Base-by-base conservation (phyloP, 1,140 invertebrate species). In the Ostrea denselamellosa region DNA sequence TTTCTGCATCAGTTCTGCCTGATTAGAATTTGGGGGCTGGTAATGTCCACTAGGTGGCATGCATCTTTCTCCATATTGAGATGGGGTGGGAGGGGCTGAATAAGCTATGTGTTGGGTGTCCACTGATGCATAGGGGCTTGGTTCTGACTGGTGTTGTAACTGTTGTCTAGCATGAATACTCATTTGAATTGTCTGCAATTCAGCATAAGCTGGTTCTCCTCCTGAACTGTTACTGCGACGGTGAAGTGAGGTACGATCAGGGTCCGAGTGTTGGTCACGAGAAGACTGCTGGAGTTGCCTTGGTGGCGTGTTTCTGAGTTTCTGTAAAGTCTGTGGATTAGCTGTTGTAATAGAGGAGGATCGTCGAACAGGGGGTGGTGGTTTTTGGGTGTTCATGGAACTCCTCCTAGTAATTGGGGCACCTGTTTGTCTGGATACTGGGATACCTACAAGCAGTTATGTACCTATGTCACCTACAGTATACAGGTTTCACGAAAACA, bases 311-410 rank as follows among this genome's bases (percentile, higher is more conserved):
- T 90, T 83, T n/a, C 90, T 77, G 19, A 90, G 12, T 83, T 90
- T 90, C 71, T 90, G 84, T 12, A 89, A 62, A 22, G 88, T 82
- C 71, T 89, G 54, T 28, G 90, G 84, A 25, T 90, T 86, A 8
- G 92, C 81, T 65, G 95, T 96, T 44, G 97, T 97, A 86, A 98
- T 97, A 58, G 97, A 98, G 0, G 98, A 97, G 14, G 97, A 98
- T 62, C 97, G 95, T 89, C 98, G 95, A 0, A 98, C 97, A 3
- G 98, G 98, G 54, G 98, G 98, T 53, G 97, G 97, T 53, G 97
- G 97, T 94, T 98, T 97, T 71, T 96, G 95, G 88, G 95, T 95
- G 90, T 96, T 97, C 89, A 96, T 96, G 65, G 96, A 97, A 91
- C 95, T 95, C 90, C 96, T 95, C 34, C 96, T 96, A 86, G 95